Evolutionary conservation across 2,113 vertebrate species (phyloP).

Genomic region (Corynorhinus townsendii): DNA sequence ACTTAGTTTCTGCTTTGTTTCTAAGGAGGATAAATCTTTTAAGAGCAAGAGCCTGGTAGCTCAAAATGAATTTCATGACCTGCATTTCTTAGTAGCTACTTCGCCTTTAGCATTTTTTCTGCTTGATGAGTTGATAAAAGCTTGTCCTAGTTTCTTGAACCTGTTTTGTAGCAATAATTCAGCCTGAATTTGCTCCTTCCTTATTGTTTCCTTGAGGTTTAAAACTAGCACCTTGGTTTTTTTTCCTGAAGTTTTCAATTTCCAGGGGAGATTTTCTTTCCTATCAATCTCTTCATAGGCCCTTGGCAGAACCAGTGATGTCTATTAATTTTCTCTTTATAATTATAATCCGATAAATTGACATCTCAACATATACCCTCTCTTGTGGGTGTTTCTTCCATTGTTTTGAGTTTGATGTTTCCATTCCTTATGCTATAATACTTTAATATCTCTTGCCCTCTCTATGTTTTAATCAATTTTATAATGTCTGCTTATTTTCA

Average conservation of each 20-base stretch:
- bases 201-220: slow-evolving; percentile 46
- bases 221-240: slow-evolving; percentile 27
- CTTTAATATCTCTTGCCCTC: background rate
- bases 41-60: slow-evolving; percentile 15
- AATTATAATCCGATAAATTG: background rate
- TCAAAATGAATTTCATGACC: slow-evolving; percentile 59
- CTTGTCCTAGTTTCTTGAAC: slow-evolving; percentile 65
- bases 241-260: slow-evolving; percentile 31
- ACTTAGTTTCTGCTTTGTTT: slow-evolving; percentile 33
- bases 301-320: background rate
- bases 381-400: background rate
- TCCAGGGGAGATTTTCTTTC: background rate
- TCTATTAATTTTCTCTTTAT: slow-evolving; percentile 20
- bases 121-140: slow-evolving; percentile 70
- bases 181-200: slow-evolving; percentile 26
- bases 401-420: slow-evolving; percentile 1
- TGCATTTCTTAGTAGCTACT: slow-evolving; percentile 68
- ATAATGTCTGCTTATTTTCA: background rate
- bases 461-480: background rate
- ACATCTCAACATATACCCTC: background rate
- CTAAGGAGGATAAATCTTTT: slow-evolving; percentile 25
- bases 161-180: slow-evolving; percentile 64
- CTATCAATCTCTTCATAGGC: background rate
- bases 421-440: background rate
- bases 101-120: slow-evolving; percentile 65